Conservation (phyloP, 1,140 invertebrate genomes). For the Orchesella cincta region DNA sequence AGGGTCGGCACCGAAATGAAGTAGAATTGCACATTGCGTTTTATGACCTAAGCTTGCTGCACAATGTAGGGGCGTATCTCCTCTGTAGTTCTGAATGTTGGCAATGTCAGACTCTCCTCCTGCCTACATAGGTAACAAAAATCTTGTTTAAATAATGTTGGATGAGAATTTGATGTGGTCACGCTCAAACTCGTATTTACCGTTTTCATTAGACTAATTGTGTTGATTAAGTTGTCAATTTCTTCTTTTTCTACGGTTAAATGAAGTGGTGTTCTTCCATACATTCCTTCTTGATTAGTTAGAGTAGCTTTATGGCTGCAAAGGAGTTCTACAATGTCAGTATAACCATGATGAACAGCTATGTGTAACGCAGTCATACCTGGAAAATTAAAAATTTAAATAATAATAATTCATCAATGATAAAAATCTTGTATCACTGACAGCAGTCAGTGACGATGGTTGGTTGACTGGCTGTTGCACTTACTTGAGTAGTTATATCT, state of each 20-base stretch:
- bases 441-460: no score
- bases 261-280: constrained; percentile 47
- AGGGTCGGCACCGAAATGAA: constrained; percentile 45
- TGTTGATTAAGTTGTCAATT: neutral
- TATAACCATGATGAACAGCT: constrained; percentile 28
- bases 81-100: constrained; percentile 48
- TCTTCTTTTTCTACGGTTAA: constrained; percentile 42
- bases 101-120: neutral
- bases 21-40: constrained; percentile 40
- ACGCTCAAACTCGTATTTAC: neutral
- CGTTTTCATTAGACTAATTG: neutral
- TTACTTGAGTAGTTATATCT: constrained; percentile 46
- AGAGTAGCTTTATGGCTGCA: constrained; percentile 33
- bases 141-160: neutral
- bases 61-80: constrained; percentile 44
- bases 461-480: no score
- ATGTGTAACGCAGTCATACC: constrained; percentile 45
- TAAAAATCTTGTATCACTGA: no score
- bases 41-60: constrained; percentile 35
- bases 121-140: neutral
- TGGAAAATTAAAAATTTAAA: constrained; percentile 10
- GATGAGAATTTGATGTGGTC: neutral
- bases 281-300: constrained; percentile 45
- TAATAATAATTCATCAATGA: constrained; percentile 8
- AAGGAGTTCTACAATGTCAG: constrained; percentile 37